phyloP scores from a whole-genome alignment of 2,113 vertebrate genomes.

The Pogona vitticeps region DNA sequence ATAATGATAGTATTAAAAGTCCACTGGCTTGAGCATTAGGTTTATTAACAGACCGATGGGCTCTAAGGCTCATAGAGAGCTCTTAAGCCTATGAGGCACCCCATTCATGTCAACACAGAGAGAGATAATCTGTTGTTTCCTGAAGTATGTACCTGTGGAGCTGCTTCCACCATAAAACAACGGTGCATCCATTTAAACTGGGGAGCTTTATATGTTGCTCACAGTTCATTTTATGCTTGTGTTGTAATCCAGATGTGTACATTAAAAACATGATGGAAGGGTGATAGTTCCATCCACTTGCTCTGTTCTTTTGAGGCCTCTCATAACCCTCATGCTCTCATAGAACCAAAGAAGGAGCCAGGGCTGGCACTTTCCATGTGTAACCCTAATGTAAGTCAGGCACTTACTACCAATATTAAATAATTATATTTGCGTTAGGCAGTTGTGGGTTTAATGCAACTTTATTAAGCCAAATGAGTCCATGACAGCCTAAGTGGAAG shows the following conservation, averaged over 20 bases:
- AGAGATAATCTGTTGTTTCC: background rate
- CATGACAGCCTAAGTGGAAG: background rate
- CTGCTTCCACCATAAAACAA: background rate
- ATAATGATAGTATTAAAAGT: background rate
- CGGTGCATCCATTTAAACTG: background rate
- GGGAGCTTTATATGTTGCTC: background rate
- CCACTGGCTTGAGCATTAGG: background rate
- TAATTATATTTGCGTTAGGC: background rate
- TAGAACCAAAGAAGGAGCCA: background rate
- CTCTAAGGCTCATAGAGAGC: background rate
- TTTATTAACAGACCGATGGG: background rate
- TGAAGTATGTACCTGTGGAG: background rate
- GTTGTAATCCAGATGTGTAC: background rate
- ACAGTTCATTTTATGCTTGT: background rate
- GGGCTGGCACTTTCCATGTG: too few relatives aligned
- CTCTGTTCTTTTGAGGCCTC: background rate
- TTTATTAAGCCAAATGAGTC: conserved; percentile 7
- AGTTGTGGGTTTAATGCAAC: background rate
- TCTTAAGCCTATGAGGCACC: too few relatives aligned
- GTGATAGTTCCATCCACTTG: background rate
- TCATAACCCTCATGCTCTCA: background rate
- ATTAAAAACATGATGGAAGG: background rate
- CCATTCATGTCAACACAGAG: background rate
- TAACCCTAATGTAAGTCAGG: background rate
- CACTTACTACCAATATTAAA: background rate